Conservation (phyloP, 2,113 vertebrate species). For the Mesitornis unicolor region DNA sequence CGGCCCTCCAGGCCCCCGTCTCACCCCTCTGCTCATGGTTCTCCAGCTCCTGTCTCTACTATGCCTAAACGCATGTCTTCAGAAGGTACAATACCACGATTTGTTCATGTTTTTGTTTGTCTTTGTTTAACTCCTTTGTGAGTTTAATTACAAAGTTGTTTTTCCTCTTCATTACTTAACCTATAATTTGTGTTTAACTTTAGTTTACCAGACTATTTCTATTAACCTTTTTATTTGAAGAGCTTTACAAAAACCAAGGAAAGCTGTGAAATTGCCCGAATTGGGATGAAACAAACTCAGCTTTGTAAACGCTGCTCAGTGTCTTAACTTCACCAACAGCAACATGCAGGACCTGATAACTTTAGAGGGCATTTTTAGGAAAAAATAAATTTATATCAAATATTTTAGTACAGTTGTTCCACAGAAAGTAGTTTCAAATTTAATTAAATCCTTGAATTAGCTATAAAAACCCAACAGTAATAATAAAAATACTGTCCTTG, state of each 20-base stretch:
- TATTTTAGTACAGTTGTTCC: background rate
- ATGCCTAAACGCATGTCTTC: slow-evolving; percentile 99
- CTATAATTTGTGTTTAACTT: slow-evolving; percentile 77
- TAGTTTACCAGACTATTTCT: slow-evolving; percentile 72
- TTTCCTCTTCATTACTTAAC: slow-evolving; percentile 77
- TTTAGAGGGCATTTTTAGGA: background rate
- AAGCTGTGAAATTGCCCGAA: slow-evolving; percentile 51
- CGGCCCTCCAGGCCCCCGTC: slow-evolving; percentile 97
- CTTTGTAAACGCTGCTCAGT: slow-evolving; percentile 47
- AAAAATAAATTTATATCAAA: background rate
- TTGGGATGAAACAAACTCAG: slow-evolving; percentile 50
- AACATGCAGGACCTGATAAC: background rate
- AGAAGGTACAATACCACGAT: slow-evolving; percentile 94
- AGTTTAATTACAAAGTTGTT: slow-evolving; percentile 73
- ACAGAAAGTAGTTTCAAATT: background rate
- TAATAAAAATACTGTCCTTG: background rate
- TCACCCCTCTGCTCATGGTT: slow-evolving; percentile 98
- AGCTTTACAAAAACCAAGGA: slow-evolving; percentile 64
- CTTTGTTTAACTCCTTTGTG: slow-evolving; percentile 77
- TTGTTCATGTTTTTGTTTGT: slow-evolving; percentile 79
- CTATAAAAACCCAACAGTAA: background rate
- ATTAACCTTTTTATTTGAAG: slow-evolving; percentile 71
- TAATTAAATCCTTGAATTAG: background rate
- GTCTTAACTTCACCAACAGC: slow-evolving; percentile 43
- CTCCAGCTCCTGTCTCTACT: slow-evolving; percentile 92